Evolutionary conservation across 1,140 invertebrate genomes (phyloP), one percentile per base, ranked within the genome.

Genomic region (Venustaconcha ellipsiformis): DNA sequence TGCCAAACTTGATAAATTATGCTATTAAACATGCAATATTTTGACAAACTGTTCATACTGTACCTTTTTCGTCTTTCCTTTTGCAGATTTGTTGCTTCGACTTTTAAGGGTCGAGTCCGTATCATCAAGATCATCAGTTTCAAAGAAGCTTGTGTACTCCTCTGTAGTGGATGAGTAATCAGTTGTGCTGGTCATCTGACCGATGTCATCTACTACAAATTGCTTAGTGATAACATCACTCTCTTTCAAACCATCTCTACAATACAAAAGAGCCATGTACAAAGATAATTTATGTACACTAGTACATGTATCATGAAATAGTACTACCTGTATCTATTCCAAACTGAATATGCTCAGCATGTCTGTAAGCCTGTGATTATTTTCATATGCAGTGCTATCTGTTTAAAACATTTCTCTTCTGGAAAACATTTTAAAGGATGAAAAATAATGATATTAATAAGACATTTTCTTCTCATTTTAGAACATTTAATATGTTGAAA

Each of bases 171-270:
- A 78, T 13, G 73, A 80, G 12, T 67, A 78, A 26, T 82, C 79
- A 26, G 82, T 63, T 14, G 78, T 78, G 23, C 37, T 20, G 17
- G 62, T 78, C 18, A 76, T 69, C 57, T 78, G 67, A 17, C 69
- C 78, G 18, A 83, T 57, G 68, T 88, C 85, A 56, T 88, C 82
- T 17, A 90, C 90, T 17, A 78, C 69, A 79, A 89, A 90, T 69
- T 88, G 86, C 79, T 87, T 90, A 26, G 88, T 86, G 14, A 88
- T 84, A 14, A 90, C 84, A 70, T 85, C 86, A 85, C 90, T 90
- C 76, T 90, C 89, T 60, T 86, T 80, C n/a, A 88, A 66, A 37
- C 87, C 86, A 87, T 89, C 90, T 72, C 89, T 90, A 68, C 20
- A 73, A 75, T 71, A 23, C 20, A 65, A 69, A 57, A 62, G 2